These are phyloP conservation scores for Epistrophe grossulariae DNA, from an alignment of 2,888 invertebrate genomes.

Conservation along the genomic window DNA sequence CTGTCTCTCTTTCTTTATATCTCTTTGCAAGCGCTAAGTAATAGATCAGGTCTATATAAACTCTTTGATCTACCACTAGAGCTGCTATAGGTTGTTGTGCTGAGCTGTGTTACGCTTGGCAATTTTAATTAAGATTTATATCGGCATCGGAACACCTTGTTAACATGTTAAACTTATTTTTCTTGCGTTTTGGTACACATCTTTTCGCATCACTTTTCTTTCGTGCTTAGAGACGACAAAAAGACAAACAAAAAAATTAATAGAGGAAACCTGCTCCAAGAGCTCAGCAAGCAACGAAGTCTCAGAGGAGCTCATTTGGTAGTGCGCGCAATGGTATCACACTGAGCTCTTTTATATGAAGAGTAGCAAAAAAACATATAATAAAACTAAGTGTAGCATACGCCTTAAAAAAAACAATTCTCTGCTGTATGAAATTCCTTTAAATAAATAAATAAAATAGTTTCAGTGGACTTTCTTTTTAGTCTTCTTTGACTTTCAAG, in stretches of 20 bases:
- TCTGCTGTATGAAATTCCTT: conserved; percentile 69
- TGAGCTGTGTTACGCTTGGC: conserved; percentile 75
- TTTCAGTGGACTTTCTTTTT: conserved; percentile 58
- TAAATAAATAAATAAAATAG: conserved; percentile 48
- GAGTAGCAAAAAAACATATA: neutral
- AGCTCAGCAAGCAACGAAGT: conserved; percentile 18
- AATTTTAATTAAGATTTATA: conserved; percentile 78
- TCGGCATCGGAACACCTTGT: conserved; percentile 78
- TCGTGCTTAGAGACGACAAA: conserved; percentile 48
- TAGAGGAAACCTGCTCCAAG: conserved; percentile 50
- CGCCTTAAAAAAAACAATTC: conserved; percentile 60
- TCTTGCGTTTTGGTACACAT: conserved; percentile 71
- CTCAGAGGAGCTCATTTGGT: conserved; percentile 58
- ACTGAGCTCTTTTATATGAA: conserved; percentile 43
- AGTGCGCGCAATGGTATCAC: conserved; percentile 57
- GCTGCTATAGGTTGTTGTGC: conserved; percentile 19
- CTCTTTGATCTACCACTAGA: conserved; percentile 52
- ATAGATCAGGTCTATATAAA: conserved; percentile 61
- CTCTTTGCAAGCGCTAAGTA: conserved; percentile 7
- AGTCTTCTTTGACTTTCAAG: conserved; percentile 26
- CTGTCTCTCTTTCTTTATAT: neutral
- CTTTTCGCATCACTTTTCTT: conserved; percentile 72
- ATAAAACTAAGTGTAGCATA: conserved; percentile 49
- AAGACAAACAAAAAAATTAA: conserved; percentile 17
- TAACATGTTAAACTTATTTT: conserved; percentile 77